Conservation (phyloP, 2,888 invertebrate species). For the Bellardia pandia region DNA sequence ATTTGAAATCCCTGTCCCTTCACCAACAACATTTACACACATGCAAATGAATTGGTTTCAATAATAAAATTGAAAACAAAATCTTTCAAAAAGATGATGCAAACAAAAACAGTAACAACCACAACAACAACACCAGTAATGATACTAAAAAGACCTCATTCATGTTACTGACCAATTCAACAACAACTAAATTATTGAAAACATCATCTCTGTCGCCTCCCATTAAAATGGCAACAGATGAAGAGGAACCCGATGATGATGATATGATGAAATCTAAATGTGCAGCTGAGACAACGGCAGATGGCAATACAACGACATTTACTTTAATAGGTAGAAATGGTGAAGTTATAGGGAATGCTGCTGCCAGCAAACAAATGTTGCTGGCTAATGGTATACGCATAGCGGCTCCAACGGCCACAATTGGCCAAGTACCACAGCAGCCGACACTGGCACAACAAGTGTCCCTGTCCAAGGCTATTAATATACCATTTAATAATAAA, state of each 20-base stretch:
- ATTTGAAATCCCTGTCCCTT: conserved; percentile 24
- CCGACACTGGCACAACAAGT: conserved; percentile 56
- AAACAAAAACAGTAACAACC: conserved; percentile 40
- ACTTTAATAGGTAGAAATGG: conserved; percentile 67
- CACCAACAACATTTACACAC: conserved; percentile 38
- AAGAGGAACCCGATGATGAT: conserved; percentile 45
- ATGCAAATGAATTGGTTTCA: conserved; percentile 54
- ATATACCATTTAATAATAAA: conserved; percentile 65
- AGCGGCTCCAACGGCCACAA: conserved; percentile 74
- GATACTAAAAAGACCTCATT: conserved; percentile 45
- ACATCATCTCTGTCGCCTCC: conserved; percentile 44
- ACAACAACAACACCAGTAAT: conserved; percentile 36
- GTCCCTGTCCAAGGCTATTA: conserved; percentile 72
- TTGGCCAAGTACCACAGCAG: conserved; percentile 56
- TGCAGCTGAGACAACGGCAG: conserved; percentile 1
- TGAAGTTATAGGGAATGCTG: conserved; percentile 68
- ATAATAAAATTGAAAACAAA: conserved; percentile 3
- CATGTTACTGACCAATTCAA: conserved; percentile 74
- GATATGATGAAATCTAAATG: conserved; percentile 24
- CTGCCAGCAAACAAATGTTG: conserved; percentile 74
- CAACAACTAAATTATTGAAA: conserved; percentile 53
- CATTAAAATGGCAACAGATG: conserved; percentile 42
- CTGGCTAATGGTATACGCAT: conserved; percentile 76
- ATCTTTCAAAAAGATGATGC: conserved; percentile 49
- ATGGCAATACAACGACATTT: conserved; percentile 40